Evolutionary conservation across 2,888 invertebrate species (phyloP).

Genomic region (Lymantria dispar): DNA sequence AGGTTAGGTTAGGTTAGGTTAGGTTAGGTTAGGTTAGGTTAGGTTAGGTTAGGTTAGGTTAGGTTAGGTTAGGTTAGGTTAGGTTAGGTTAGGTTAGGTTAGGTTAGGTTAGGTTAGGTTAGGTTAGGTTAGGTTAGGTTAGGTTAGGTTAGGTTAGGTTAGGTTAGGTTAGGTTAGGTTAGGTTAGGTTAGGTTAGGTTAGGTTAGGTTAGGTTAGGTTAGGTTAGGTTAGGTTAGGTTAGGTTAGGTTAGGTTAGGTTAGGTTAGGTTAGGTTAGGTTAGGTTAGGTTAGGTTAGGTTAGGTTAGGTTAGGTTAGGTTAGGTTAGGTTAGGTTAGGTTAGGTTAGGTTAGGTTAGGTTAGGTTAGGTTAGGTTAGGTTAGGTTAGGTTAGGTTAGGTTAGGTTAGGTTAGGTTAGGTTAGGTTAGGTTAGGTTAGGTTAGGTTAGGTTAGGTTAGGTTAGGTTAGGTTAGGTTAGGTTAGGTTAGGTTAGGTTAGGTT

Average conservation of each 20-base stretch:
- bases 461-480: conserved; percentile 6
- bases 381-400: conserved; percentile 7
- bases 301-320: conserved; percentile 4
- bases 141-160: conserved; percentile 4
- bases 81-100: conserved; percentile 18
- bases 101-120: conserved; percentile 17
- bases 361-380: conserved; percentile 6
- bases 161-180: conserved; percentile 9
- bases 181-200: conserved; percentile 15
- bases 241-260: conserved; percentile 28
- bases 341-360: conserved; percentile 9
- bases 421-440: conserved; percentile 11
- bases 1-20: conserved; percentile 15
- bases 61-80: conserved; percentile 15
- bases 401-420: conserved; percentile 8
- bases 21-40: conserved; percentile 20
- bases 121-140: conserved; percentile 6
- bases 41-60: conserved; percentile 21
- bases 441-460: conserved; percentile 13
- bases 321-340: conserved; percentile 7
- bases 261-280: conserved; percentile 22
- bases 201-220: conserved; percentile 23
- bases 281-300: conserved; percentile 15
- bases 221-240: conserved; percentile 27
- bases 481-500: conserved; percentile 8